Base-by-base conservation (phyloP, 2,113 vertebrate genomes). In the Pterocles orientalis region DNA sequence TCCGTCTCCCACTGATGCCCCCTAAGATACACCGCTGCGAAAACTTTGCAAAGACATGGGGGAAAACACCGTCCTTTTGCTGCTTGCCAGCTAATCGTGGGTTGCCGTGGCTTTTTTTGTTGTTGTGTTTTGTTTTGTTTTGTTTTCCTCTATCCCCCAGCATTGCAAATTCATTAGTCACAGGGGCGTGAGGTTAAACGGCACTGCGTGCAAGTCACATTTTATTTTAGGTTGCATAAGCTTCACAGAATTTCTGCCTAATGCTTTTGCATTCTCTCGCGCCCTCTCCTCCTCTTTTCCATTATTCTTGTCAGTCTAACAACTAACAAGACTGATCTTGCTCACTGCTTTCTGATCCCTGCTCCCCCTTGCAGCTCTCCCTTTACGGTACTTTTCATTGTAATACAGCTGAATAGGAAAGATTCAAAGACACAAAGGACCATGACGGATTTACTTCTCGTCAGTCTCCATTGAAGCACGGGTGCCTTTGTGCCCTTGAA, bases 261-360 rank as follows among this genome's bases (percentile, higher is more conserved):
- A 75, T 51, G 80, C 72, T 78, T 62, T n/a, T 54, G 65, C 78
- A 25, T 94, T 83, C 86, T 61, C 39, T 34, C 1, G 2, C 87
- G 94, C 82, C 87, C 79, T 90, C 82, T 90, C 70, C 88, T 86
- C 94, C 90, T 90, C 69, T n/a, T 72, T 51, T 33, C 87, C 87
- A 73, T 88, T 93, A 50, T 81, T 82, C 81, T 57, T 69, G 86
- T 76, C 92, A 47, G 70, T 60, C 82, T 64, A 81, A 83, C 87
- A 66, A 17, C 26, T 66, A 86, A 73, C 88, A 43, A 70, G 92
- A 15, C 82, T 53, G 88, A 80, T 82, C 87, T 82, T 64, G 5
- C 71, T 79, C 82, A 5, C 45, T 43, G 85, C 56, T 45, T 82
- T 72, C 86, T 31, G 91, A 51, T 45, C 68, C 65, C 64, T 12